phyloP scores from a whole-genome alignment of 2,113 vertebrate genomes.

The Odontophorus gujanensis region DNA sequence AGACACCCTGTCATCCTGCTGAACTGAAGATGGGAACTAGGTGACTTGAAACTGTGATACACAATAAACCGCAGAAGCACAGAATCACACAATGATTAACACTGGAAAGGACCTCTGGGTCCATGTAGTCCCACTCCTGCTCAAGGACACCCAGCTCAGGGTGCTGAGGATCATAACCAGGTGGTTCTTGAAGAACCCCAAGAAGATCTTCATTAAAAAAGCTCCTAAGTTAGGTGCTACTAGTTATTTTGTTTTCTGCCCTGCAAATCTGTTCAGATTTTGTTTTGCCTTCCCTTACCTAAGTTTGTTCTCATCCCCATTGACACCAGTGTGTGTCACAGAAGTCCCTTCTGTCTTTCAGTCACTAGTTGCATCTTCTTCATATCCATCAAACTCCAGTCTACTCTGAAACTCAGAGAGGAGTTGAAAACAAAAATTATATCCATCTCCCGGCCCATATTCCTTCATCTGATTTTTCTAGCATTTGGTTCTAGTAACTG shows the following conservation, averaged over 20 bases:
- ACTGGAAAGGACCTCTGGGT: not conserved
- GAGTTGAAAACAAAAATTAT: not conserved
- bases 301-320: not conserved
- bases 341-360: not conserved
- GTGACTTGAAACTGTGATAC: not conserved
- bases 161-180: not conserved
- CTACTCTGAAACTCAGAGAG: not conserved
- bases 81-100: not conserved
- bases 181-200: not conserved
- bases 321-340: not conserved
- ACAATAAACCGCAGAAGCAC: not conserved
- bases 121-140: not conserved
- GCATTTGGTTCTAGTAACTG: not conserved
- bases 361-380: not conserved
- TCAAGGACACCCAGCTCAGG: too few relatives aligned
- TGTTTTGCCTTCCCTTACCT: not conserved
- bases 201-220: not conserved
- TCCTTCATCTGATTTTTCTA: not conserved
- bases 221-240: not conserved
- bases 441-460: not conserved
- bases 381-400: not conserved
- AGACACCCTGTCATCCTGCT: not conserved
- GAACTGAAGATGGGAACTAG: not conserved
- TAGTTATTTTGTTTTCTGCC: not conserved
- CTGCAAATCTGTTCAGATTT: not conserved